A percentile compares a stretch with the other conserved stretches of the same genome.
These are phyloP conservation scores for Numida meleagris DNA, from an alignment of 2,113 vertebrate genomes.

Conservation along the genomic window DNA sequence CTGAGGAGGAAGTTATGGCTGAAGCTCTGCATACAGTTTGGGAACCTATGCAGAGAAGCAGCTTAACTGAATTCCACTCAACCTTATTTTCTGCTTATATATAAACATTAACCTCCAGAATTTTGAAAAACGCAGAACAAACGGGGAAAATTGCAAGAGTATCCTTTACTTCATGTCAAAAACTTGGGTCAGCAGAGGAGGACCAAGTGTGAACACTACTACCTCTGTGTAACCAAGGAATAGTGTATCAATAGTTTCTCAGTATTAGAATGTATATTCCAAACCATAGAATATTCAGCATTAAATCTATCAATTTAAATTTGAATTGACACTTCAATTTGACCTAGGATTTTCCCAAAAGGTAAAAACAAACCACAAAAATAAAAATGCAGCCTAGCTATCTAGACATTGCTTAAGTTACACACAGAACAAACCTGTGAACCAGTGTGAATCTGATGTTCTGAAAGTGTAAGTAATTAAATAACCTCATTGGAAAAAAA, in stretches of 20 bases:
- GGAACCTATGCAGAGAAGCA: not conserved
- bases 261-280: not conserved
- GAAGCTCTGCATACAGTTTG: not conserved
- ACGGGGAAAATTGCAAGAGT: not conserved
- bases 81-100: not conserved
- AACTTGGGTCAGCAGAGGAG: not conserved
- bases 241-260: not conserved
- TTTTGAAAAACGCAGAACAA: not conserved
- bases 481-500: not conserved
- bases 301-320: not conserved
- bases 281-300: not conserved
- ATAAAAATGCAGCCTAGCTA: not conserved
- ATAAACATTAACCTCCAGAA: not conserved
- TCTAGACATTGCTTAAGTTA: not conserved
- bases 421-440: not conserved
- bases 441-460: not conserved
- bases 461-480: not conserved
- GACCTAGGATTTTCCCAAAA: not conserved
- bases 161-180: not conserved
- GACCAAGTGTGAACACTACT: not conserved
- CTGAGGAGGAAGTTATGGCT: not conserved
- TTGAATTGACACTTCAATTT: not conserved
- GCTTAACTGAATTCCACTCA: not conserved
- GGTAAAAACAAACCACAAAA: not conserved
- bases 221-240: not conserved